Conservation (phyloP, 2,797 vertebrate genomes). For the Phoeniculus purpureus region DNA sequence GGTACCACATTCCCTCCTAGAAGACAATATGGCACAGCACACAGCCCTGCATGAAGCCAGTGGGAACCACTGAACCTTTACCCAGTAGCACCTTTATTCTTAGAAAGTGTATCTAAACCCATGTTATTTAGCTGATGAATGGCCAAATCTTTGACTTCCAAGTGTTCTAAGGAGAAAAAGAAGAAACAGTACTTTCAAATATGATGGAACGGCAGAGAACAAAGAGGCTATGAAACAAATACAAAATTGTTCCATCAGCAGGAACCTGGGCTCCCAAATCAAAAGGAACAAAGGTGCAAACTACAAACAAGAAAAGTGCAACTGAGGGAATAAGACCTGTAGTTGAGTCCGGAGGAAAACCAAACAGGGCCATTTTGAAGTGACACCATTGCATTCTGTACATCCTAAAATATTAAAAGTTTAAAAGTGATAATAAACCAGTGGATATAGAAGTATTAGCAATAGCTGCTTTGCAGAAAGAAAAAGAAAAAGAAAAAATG, state of each 20-base stretch:
- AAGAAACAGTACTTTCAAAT: background rate
- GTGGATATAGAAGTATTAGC: background rate
- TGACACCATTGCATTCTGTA: background rate
- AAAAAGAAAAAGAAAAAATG: background rate
- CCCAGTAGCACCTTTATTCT: background rate
- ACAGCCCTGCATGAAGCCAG: accelerated
- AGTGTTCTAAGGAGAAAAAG: background rate
- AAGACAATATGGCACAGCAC: background rate
- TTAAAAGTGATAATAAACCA: background rate
- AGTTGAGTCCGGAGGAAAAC: background rate
- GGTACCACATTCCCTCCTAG: background rate
- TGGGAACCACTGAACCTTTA: background rate
- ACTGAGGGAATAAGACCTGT: background rate
- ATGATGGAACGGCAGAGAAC: accelerated
- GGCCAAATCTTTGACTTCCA: background rate
- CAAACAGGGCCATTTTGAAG: background rate
- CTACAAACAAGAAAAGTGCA: background rate
- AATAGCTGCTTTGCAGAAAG: background rate
- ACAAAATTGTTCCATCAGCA: background rate
- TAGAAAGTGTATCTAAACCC: accelerated
- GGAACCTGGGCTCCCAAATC: background rate
- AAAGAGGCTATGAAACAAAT: background rate
- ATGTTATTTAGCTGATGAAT: accelerated
- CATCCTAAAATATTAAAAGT: background rate
- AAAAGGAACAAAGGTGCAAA: background rate